Percentiles rank a stretch among this genome's conserved stretches.
Conservation (phyloP, 2,888 invertebrate species). For the Chrysomela aeneicollis region DNA sequence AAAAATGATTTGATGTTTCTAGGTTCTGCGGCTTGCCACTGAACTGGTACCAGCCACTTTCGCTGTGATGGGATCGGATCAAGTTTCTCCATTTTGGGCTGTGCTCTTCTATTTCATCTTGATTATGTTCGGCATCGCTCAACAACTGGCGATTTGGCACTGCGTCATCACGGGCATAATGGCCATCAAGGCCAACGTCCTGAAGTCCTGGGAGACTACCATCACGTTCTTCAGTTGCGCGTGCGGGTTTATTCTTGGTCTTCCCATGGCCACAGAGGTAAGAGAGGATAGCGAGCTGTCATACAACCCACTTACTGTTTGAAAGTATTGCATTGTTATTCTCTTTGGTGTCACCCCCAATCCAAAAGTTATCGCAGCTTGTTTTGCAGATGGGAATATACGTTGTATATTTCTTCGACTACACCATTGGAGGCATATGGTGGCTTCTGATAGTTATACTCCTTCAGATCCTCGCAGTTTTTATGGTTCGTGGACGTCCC, state of each 20-base stretch:
- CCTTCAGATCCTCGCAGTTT: conserved; percentile 80
- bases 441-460: conserved; percentile 84
- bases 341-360: too few species aligned
- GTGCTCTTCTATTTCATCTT: conserved; percentile 85
- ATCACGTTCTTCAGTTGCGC: conserved; percentile 86
- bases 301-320: background rate
- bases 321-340: background rate
- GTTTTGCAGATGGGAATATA: conserved; percentile 75
- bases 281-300: conserved; percentile 49
- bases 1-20: conserved; percentile 36
- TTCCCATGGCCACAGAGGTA: conserved; percentile 88
- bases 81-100: conserved; percentile 88
- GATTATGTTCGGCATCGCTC: conserved; percentile 86
- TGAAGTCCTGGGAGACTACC: conserved; percentile 82
- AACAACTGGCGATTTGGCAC: conserved; percentile 91
- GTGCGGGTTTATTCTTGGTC: conserved; percentile 81
- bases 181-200: conserved; percentile 75
- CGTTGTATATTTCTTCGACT: conserved; percentile 86
- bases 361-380: too few species aligned
- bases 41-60: conserved; percentile 89
- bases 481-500: conserved; percentile 85
- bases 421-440: conserved; percentile 85
- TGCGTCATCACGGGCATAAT: conserved; percentile 87
- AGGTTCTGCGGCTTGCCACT: conserved; percentile 82
- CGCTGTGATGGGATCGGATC: conserved; percentile 76